Evolutionary conservation across 2,888 invertebrate genomes (phyloP), one percentile per base, ranked within the genome.

Genomic region (Himalopsyche anomala): DNA sequence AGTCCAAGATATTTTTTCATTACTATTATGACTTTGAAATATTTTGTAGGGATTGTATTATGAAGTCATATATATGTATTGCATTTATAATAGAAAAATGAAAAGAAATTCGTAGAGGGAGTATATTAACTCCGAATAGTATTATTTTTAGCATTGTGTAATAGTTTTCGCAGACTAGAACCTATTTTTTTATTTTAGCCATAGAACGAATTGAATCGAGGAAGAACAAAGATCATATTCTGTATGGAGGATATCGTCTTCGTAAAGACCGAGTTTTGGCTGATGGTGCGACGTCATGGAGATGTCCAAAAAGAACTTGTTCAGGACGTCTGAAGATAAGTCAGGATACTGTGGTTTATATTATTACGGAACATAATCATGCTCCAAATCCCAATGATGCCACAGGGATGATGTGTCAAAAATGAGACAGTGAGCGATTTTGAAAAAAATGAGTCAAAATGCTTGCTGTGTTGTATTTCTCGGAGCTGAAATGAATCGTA

Each of bases 241-340:
- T 84, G 36, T 6, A 79, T 40, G 79, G n/a, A 36, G 84, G 84
- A 84, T 84, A 84, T 38, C 19, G 51, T 17, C 45, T 79, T 79
- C 84, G 84, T 42, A 79, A 28, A 79, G 84, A 74, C 79, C 74
- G 80, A 51, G 51, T 19, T 80, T 19, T 74, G 19, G 84, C 79
- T 74, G 54, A 84, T 2, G 84, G 84, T 17, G 51, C 36, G 28
- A 9, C 84, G 28, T 79, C 84, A n/a, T 84, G 84, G 84, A 84
- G 84, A 79, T 84, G 84, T 84, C 28, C 84, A 84, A 40, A n/a
- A 51, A 74, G 38, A 51, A 9, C 6, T 36, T 84, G 84, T 79
- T 17, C 81, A 1, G 85, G 85, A 17, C 81, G 85, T n/a, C 11
- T 85, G 81, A 85, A 69, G 51, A 28, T 81, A 55, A 55, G 15